Evolutionary conservation across 1,140 invertebrate genomes (phyloP).

Genomic region (Samia ricini): DNA sequence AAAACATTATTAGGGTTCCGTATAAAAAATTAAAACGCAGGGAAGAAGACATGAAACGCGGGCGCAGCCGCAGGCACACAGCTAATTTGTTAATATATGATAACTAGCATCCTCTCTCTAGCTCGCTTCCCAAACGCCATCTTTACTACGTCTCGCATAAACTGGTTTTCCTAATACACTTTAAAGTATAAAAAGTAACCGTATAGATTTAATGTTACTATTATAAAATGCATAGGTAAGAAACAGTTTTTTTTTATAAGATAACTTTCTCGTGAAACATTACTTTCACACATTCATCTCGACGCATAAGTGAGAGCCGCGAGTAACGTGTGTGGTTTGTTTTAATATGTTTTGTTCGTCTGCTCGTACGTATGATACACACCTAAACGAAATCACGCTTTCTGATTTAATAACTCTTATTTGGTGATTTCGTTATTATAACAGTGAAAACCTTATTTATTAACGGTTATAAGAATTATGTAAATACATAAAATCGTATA

Average conservation of each 20-base stretch:
- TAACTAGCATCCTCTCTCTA: no score
- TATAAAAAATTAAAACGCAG: no score
- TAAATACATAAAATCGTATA: not conserved
- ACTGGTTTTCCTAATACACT: no score
- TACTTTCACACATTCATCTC: slow-evolving; percentile 32
- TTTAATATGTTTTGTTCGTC: not conserved
- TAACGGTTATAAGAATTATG: not conserved
- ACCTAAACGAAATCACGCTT: slow-evolving; percentile 17
- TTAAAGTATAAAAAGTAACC: no score
- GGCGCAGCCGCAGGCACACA: no score
- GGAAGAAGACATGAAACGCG: no score
- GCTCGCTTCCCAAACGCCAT: no score
- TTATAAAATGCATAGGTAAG: not conserved
- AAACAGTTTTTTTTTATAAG: not conserved
- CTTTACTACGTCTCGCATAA: no score
- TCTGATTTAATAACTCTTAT: slow-evolving; percentile 13
- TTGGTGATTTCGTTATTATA: not conserved
- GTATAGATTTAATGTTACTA: not conserved
- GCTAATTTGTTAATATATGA: no score
- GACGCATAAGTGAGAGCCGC: not conserved
- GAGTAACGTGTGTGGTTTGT: not conserved
- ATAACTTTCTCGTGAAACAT: slow-evolving; percentile 33
- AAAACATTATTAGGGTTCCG: no score
- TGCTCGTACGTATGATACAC: not conserved
- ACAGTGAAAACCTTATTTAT: not conserved